Base-by-base conservation (phyloP, 2,113 vertebrate genomes). In the Centropristis striata region DNA sequence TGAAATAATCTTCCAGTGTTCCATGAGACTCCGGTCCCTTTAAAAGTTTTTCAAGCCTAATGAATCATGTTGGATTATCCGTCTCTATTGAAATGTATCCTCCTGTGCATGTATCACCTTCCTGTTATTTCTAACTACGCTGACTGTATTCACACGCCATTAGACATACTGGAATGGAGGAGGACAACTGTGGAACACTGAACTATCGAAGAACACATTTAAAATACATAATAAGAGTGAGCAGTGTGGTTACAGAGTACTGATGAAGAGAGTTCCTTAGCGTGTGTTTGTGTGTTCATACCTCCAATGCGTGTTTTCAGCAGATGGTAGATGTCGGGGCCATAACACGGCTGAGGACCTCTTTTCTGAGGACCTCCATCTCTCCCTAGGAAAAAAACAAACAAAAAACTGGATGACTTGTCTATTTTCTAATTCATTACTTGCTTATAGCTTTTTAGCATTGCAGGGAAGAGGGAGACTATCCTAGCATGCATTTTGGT, bases 281-380 rank as follows among this genome's bases (percentile, higher is more conserved):
- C 11, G 16, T 60, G 18, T 28, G 39, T 49, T 4, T 51, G 15
- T 36, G 37, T 64, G 49, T 76, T 70, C 53, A 2, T 91, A 90
- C 92, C 87, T 78, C 95, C 95, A 87, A 96, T 96, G 54, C 96
- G 96, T 37, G 96, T 92, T 78, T 96, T 97, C 85, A 99, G 80
- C 63, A 99, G 93, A 81, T 99, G 98, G 78, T 97, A 98, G 87
- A 98, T 96, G 73, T 99, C 98, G 6, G 97, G 95, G 28, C 96
- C 93, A 58, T 96, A 96, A 75, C 95, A 95, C 72, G 97, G 96
- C 58, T 95, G 97, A 5, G 69, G 86, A 59, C 58, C 92, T 94
- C 92, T 94, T 90, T 80, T 96, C 93, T 90, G 95, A 84, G 71
- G 90, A 91, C 84, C 94, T 94, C 54, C 97, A 95, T 91, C 95